phyloP scores from a whole-genome alignment of 1,140 invertebrate species.

The Apis dorsata region DNA sequence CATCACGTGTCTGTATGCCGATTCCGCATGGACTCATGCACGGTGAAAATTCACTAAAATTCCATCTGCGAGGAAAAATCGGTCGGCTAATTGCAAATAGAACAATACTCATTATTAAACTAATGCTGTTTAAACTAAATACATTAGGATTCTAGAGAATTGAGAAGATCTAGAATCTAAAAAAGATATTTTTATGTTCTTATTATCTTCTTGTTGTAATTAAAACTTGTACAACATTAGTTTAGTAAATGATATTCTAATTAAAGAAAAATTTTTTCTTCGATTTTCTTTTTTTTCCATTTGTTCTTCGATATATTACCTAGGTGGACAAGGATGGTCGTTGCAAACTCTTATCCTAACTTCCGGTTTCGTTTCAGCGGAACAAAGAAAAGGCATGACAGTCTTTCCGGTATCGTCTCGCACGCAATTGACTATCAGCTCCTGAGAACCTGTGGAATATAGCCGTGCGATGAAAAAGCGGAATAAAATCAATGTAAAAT shows the following conservation, averaged over 20 bases:
- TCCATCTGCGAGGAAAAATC: constrained; percentile 85
- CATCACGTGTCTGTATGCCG: constrained; percentile 92
- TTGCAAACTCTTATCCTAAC: constrained; percentile 95
- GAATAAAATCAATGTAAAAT: not conserved
- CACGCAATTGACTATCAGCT: constrained; percentile 95
- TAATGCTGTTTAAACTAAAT: not conserved
- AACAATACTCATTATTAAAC: not conserved
- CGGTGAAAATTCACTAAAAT: constrained; percentile 89
- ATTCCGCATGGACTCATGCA: constrained; percentile 96
- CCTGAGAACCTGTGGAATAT: constrained; percentile 84
- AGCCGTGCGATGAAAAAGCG: not conserved
- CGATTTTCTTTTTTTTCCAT: not conserved
- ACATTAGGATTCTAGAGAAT: too few species aligned
- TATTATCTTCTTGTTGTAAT: too few species aligned
- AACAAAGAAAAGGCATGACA: constrained; percentile 91
- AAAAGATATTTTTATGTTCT: too few species aligned
- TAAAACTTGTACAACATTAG: too few species aligned
- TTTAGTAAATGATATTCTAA: too few species aligned
- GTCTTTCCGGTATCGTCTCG: constrained; percentile 91
- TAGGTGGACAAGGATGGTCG: constrained; percentile 93
- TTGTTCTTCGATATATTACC: constrained; percentile 72
- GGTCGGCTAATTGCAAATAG: not conserved
- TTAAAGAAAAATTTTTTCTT: too few species aligned
- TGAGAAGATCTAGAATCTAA: too few species aligned
- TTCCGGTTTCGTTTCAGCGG: constrained; percentile 91